Evolutionary conservation across 2,797 vertebrate species (phyloP), one percentile per base, ranked within the genome.

Genomic region (Spinus olivaceus): DNA sequence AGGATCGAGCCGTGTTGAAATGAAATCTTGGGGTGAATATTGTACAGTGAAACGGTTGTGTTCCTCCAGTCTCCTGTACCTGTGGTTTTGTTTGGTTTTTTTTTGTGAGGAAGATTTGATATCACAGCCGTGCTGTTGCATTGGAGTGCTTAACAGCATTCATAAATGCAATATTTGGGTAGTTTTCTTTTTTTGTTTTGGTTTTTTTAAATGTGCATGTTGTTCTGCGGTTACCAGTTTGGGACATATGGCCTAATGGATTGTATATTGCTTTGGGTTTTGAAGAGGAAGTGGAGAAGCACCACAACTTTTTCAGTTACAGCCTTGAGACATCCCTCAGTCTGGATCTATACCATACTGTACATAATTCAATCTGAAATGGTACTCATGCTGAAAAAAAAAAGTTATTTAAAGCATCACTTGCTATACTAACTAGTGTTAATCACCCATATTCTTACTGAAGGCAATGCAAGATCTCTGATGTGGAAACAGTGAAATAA

Each of bases 241-340:
- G 30, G 18, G 30, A 32, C 0, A 0, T 22, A 0, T 3, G 25
- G 8, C 41, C 14, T 39, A 12, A 8, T 20, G 15, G 15, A 8
- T 12, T 63, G 22, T 27, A 1, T 50, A 4, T 85, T 80, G 25
- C 16, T 90, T 79, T 70, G 51, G 5, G 14, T 17, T 84, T 84
- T 88, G 41, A 92, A 71, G 67, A 84, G 71, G 30, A 84, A 63
- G 24, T 33, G 19, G 44, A 73, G 35, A 47, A 82, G 14, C 49
- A 42, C 41, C 19, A 10, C 3, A 8, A 49, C n/a, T 92, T 47
- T 28, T 74, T 85, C 32, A 50, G 0, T 54, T 65, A 22, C 9
- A 66, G 30, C 33, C 64, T 60, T 35, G 30, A 79, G 65, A 50
- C n/a, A 5, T 42, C 19, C 20, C 28, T 57, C 2, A 2, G 3